These are phyloP conservation scores for Argentina silus DNA, from an alignment of 2,797 vertebrate genomes.

Conservation along the genomic window DNA sequence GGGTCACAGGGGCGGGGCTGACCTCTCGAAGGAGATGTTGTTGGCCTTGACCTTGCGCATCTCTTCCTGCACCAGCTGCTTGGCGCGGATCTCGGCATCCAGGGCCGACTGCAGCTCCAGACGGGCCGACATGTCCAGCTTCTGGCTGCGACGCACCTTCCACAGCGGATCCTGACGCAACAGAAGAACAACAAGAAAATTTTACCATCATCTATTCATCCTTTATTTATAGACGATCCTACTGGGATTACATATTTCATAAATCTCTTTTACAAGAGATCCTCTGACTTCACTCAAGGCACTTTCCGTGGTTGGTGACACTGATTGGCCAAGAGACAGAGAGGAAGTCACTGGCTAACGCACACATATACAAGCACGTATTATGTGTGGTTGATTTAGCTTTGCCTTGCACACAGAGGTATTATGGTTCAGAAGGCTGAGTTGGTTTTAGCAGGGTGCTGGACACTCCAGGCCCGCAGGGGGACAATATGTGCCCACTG, in stretches of 20 bases:
- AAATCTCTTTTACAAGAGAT: no score
- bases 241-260: no score
- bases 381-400: background rate
- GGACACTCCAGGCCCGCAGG: no score
- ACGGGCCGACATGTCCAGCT: slow-evolving; percentile 96
- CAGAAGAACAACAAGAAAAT: background rate
- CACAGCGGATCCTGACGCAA: slow-evolving; percentile 89
- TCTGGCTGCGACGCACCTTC: slow-evolving; percentile 97
- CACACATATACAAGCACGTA: background rate
- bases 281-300: no score
- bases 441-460: no score
- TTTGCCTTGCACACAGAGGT: no score
- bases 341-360: background rate
- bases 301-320: no score
- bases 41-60: slow-evolving; percentile 87
- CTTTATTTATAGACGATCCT: no score
- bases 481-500: no score
- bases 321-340: no score
- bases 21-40: slow-evolving; percentile 92
- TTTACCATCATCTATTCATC: background rate
- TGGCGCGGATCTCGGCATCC: slow-evolving; percentile 94
- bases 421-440: no score
- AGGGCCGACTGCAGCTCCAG: slow-evolving; percentile 95
- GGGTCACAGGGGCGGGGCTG: slow-evolving; percentile 33
- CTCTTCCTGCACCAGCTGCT: slow-evolving; percentile 93